These are phyloP conservation scores for Epirrhoe tristata DNA, from an alignment of 2,888 invertebrate species.

Conservation along the genomic window DNA sequence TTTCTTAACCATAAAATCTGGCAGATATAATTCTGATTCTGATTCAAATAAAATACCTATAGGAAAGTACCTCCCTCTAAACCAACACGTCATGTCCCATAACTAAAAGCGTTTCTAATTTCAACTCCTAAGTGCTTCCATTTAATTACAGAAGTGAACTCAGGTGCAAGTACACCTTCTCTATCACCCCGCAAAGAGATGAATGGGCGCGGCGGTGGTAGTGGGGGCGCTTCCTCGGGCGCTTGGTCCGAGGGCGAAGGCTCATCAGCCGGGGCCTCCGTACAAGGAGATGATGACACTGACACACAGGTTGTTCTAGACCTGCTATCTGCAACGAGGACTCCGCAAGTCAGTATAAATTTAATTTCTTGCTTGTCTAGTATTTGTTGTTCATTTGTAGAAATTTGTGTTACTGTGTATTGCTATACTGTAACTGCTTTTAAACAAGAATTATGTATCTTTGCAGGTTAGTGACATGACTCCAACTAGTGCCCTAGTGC, in stretches of 20 bases:
- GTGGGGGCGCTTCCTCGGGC: constrained; percentile 88
- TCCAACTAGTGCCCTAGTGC: constrained; percentile 93
- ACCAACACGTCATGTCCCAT: too few species aligned
- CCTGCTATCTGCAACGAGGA: constrained; percentile 90
- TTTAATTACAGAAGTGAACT: constrained; percentile 66
- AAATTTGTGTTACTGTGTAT: too few species aligned
- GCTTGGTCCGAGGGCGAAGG: constrained; percentile 91
- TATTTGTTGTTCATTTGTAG: background rate
- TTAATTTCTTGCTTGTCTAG: background rate
- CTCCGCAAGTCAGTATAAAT: constrained; percentile 86
- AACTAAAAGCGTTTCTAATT: too few species aligned
- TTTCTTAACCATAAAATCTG: too few species aligned
- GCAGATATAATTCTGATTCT: too few species aligned
- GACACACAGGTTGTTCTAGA: constrained; percentile 89
- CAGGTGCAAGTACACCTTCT: constrained; percentile 86
- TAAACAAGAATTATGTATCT: background rate
- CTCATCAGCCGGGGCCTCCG: constrained; percentile 89
- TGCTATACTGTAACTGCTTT: too few species aligned
- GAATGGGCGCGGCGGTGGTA: constrained; percentile 79
- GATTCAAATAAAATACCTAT: too few species aligned
- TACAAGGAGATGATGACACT: constrained; percentile 90
- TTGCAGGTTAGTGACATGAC: constrained; percentile 92
- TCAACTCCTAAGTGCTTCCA: background rate
- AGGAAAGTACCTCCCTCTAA: too few species aligned
- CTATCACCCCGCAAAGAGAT: constrained; percentile 89